Evolutionary conservation across 2,888 invertebrate genomes (phyloP).

Genomic region (Ochlodes sylvanus): DNA sequence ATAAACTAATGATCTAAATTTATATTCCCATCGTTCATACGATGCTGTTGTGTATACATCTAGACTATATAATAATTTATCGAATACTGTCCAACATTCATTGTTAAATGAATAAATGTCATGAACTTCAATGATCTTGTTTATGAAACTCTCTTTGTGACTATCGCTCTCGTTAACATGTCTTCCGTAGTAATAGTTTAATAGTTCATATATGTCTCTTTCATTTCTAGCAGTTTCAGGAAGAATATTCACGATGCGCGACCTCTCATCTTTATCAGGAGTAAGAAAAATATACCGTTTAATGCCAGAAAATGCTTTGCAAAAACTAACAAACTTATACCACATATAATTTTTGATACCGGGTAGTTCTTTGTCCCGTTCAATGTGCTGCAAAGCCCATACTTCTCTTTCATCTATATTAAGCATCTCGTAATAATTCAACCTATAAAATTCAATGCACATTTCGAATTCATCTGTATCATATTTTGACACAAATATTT

Average conservation of each 20-base stretch:
- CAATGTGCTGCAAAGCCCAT: constrained; percentile 62
- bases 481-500: constrained; percentile 56
- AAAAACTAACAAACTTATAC: constrained; percentile 62
- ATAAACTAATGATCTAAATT: constrained; percentile 53
- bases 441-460: constrained; percentile 50
- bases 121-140: constrained; percentile 48
- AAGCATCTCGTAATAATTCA: constrained; percentile 53
- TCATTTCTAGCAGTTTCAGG: constrained; percentile 54
- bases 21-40: constrained; percentile 46
- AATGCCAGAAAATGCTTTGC: constrained; percentile 55
- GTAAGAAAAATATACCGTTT: constrained; percentile 53
- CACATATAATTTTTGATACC: constrained; percentile 56
- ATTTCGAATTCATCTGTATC: constrained; percentile 56
- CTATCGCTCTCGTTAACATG: constrained; percentile 58
- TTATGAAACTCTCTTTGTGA: constrained; percentile 55
- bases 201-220: constrained; percentile 52
- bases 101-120: constrained; percentile 58
- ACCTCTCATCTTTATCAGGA: constrained; percentile 48
- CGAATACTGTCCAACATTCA: constrained; percentile 58
- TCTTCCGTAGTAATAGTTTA: constrained; percentile 61
- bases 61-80: constrained; percentile 59
- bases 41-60: constrained; percentile 51
- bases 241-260: constrained; percentile 53
- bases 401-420: constrained; percentile 54
- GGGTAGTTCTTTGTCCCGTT: constrained; percentile 52